Evolutionary conservation across 2,113 vertebrate genomes (phyloP).

Genomic region (Rousettus leschenaultii): DNA sequence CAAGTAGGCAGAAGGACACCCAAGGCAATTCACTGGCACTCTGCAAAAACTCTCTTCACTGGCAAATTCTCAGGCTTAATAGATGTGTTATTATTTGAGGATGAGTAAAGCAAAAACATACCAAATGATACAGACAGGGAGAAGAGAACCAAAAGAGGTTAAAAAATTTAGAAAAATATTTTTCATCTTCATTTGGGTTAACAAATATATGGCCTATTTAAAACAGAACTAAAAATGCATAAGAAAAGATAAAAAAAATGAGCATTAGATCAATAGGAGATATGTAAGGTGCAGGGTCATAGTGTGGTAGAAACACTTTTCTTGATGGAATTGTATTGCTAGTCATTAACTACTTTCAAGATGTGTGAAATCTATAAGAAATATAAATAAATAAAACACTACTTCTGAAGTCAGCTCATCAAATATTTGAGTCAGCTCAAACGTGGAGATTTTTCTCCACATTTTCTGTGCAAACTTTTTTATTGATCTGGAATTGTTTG

Average conservation of each 20-base stretch:
- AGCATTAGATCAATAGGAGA: neutral
- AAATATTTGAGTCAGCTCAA: neutral
- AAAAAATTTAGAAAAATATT: neutral
- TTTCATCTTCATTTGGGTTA: neutral
- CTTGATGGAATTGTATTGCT: neutral
- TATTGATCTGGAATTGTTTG: neutral
- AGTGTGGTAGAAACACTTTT: neutral
- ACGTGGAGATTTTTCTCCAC: neutral
- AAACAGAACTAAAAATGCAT: neutral
- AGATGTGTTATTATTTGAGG: neutral
- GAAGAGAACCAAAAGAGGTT: neutral
- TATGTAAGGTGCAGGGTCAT: neutral
- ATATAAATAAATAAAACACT: neutral
- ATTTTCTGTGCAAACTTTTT: neutral
- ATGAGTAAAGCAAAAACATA: conserved; percentile 31
- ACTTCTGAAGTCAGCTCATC: neutral
- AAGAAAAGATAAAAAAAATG: neutral
- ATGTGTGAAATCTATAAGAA: neutral
- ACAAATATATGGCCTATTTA: neutral
- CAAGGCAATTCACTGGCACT: neutral
- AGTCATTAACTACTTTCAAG: neutral
- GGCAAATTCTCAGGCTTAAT: neutral
- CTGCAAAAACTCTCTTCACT: neutral
- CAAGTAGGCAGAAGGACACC: conserved; percentile 1
- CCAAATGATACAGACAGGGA: neutral